Percentiles rank a stretch among this genome's conserved stretches.
Evolutionary conservation across 2,888 invertebrate genomes (phyloP).

Genomic region (Allygus modestus): DNA sequence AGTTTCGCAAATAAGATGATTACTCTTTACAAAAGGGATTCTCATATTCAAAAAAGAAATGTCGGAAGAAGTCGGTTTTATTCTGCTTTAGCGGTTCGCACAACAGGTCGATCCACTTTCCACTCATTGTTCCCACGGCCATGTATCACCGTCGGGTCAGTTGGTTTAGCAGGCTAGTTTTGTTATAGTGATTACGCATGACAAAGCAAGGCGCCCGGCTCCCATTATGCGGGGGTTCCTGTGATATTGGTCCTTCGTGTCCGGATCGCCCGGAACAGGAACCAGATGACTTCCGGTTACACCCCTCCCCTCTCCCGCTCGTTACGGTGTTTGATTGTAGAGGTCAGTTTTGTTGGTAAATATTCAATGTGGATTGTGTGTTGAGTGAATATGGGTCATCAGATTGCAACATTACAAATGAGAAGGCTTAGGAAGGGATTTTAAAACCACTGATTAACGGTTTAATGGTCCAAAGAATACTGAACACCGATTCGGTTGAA

Average conservation of each 20-base stretch:
- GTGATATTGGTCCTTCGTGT: constrained; percentile 23
- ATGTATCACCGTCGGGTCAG: constrained; percentile 27
- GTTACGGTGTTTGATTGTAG: background rate
- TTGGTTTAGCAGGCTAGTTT: constrained; percentile 1
- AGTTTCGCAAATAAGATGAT: background rate
- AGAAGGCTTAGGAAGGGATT: no score
- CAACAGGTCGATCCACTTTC: constrained; percentile 7
- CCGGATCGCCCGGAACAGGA: constrained; percentile 24
- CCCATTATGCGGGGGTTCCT: constrained; percentile 28
- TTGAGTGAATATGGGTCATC: background rate
- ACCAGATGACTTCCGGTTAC: background rate
- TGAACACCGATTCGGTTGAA: no score
- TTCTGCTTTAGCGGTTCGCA: background rate
- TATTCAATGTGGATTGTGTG: background rate
- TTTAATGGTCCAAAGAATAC: no score
- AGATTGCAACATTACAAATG: no score
- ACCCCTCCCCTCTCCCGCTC: background rate
- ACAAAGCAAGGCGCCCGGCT: constrained; percentile 19
- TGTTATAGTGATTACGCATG: constrained; percentile 18
- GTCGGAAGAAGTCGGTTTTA: constrained; percentile 11
- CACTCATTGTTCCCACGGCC: background rate
- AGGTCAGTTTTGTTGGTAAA: constrained; percentile 50
- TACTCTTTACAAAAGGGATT: background rate
- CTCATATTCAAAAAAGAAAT: constrained; percentile 3
- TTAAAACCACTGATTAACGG: no score